phyloP scores from a whole-genome alignment of 2,113 vertebrate genomes.

The Noturus placidus region DNA sequence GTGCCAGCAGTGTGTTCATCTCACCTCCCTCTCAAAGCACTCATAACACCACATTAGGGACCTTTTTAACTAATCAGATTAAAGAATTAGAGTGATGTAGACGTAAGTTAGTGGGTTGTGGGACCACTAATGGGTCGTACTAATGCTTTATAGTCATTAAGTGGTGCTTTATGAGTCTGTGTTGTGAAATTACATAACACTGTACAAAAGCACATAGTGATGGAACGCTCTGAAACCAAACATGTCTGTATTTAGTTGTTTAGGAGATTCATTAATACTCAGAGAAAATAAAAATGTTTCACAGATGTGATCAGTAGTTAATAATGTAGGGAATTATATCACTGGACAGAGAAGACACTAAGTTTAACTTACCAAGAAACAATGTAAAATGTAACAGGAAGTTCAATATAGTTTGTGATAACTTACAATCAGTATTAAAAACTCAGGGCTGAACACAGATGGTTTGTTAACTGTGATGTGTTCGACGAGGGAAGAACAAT shows the following conservation, averaged over 20 bases:
- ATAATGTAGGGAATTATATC: neutral
- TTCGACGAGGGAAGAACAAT: too few relatives aligned
- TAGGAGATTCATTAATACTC: neutral
- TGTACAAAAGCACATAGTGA: neutral
- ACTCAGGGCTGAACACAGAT: neutral
- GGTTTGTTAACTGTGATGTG: neutral
- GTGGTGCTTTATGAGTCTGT: slow-evolving; percentile 17
- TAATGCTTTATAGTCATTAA: slow-evolving; percentile 17
- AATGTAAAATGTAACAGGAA: neutral
- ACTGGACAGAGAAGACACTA: neutral
- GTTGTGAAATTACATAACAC: slow-evolving; percentile 24
- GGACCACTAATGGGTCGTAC: slow-evolving; percentile 22
- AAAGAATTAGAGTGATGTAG: neutral
- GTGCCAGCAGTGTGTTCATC: neutral
- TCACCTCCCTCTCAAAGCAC: neutral
- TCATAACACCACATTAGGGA: slow-evolving; percentile 10
- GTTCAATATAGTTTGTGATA: neutral
- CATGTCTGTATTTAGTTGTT: neutral
- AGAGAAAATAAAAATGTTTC: neutral
- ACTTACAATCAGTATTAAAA: neutral
- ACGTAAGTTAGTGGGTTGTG: slow-evolving; percentile 21
- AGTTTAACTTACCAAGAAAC: neutral
- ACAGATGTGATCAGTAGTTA: neutral
- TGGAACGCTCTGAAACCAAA: neutral
- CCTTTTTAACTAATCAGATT: slow-evolving; percentile 30